phyloP scores from a whole-genome alignment of 2,797 vertebrate genomes.

The Sparus aurata region DNA sequence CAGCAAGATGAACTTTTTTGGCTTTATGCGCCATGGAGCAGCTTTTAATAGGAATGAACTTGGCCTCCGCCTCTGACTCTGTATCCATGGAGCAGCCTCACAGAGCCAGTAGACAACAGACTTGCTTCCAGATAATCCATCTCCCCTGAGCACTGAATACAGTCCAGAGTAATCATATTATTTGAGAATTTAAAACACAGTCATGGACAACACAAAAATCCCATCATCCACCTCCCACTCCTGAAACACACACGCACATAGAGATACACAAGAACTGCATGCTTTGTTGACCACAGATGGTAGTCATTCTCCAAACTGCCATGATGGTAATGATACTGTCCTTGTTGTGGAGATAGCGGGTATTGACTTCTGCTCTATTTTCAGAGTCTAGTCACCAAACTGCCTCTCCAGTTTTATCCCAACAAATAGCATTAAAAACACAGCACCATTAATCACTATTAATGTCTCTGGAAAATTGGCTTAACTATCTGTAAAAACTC shows the following conservation, averaged over 20 bases:
- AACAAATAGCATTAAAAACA: slow-evolving; percentile 63
- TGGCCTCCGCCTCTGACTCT: no score
- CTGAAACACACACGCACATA: background rate
- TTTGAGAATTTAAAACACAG: slow-evolving; percentile 32
- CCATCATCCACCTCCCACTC: slow-evolving; percentile 23
- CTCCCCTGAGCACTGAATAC: background rate
- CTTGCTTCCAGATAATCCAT: slow-evolving; percentile 24
- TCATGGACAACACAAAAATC: background rate
- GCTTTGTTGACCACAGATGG: slow-evolving; percentile 70
- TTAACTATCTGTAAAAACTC: slow-evolving; percentile 73
- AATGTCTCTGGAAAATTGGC: slow-evolving; percentile 74
- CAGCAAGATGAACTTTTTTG: no score
- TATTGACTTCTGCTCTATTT: slow-evolving; percentile 53
- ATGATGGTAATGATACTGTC: slow-evolving; percentile 44
- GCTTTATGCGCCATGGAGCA: no score
- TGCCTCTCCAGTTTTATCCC: slow-evolving; percentile 45
- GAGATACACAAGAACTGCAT: slow-evolving; percentile 20
- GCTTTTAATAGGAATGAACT: no score
- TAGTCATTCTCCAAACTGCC: slow-evolving; percentile 41
- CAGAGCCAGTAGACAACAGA: background rate
- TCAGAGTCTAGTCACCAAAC: slow-evolving; percentile 32
- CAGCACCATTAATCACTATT: slow-evolving; percentile 72
- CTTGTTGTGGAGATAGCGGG: slow-evolving; percentile 44
- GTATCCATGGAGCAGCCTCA: background rate
- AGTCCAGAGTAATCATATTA: slow-evolving; percentile 23